Evolutionary conservation across 2,888 invertebrate genomes (phyloP).

Genomic region (Hipparchia semele): DNA sequence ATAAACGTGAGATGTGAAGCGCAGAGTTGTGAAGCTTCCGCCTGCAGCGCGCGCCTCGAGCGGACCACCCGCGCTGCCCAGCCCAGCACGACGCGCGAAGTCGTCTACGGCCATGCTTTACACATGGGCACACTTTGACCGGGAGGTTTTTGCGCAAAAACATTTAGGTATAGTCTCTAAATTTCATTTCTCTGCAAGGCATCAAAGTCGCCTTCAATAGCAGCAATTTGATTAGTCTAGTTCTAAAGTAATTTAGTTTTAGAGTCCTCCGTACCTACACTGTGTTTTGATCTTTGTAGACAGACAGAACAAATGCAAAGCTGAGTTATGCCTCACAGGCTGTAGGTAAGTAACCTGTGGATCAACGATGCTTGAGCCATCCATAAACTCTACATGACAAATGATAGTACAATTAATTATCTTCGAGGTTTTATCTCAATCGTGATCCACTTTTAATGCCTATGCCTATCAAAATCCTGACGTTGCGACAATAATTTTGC

Average conservation of each 20-base stretch:
- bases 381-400: neutral
- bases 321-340: too few species aligned
- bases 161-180: constrained; percentile 10
- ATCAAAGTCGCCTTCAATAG: neutral
- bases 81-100: constrained; percentile 41
- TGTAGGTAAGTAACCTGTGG: neutral
- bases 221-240: too few species aligned
- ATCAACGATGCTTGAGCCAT: neutral
- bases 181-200: neutral
- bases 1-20: neutral
- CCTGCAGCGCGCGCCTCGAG: constrained; percentile 63
- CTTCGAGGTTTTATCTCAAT: constrained; percentile 5
- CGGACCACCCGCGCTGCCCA: constrained; percentile 75
- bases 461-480: constrained; percentile 5
- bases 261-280: too few species aligned
- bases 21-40: constrained; percentile 69
- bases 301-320: too few species aligned
- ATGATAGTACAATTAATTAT: constrained; percentile 5
- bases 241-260: too few species aligned
- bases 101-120: constrained; percentile 43
- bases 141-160: constrained; percentile 40
- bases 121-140: constrained; percentile 43
- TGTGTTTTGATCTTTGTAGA: too few species aligned
- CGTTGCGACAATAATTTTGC: constrained; percentile 22
- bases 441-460: constrained; percentile 8